A percentile compares a stretch with the other conserved stretches of the same genome.
These are phyloP conservation scores for Aphrocallistes beatrix DNA, from an alignment of 37 sponge, comb jelly and placozoan species.

Conservation along the genomic window DNA sequence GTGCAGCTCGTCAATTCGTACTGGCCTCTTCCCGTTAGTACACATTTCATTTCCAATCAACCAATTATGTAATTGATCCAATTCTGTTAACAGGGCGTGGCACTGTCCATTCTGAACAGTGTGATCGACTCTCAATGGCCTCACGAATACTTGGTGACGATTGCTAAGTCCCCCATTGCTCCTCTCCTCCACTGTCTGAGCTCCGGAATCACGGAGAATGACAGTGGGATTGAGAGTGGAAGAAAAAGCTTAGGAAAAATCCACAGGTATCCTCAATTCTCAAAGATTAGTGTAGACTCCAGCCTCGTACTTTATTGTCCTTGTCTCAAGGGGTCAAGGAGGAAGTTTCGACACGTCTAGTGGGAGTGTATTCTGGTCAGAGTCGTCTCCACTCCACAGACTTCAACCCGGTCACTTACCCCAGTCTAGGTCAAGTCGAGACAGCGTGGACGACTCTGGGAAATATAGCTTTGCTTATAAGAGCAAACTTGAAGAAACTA, in stretches of 20 bases:
- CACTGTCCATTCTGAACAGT: conserved; percentile 47
- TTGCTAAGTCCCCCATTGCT: conserved; percentile 43
- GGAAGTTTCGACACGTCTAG: not conserved
- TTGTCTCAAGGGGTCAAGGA: not conserved
- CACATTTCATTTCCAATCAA: not conserved
- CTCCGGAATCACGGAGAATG: conserved; percentile 25
- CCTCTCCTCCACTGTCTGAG: conserved; percentile 65
- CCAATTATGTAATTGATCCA: not conserved
- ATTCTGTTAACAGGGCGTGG: conserved; percentile 36
- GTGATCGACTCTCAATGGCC: conserved; percentile 54
- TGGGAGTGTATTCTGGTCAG: not conserved
- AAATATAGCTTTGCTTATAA: not conserved
- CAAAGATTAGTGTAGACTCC: too few relatives aligned
- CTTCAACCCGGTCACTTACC: conserved; percentile 2
- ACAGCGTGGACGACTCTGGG: not conserved
- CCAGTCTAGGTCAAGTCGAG: not conserved
- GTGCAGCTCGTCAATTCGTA: conserved; percentile 53
- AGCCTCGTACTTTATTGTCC: not conserved
- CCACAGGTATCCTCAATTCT: not conserved
- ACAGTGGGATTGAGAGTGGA: not conserved
- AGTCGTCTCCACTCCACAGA: not conserved
- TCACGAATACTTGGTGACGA: conserved; percentile 44
- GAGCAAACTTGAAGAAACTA: not conserved
- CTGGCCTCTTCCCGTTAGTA: conserved; percentile 67
- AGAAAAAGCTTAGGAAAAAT: not conserved